These are phyloP conservation scores for Epiblema foenella DNA, from an alignment of 2,888 invertebrate genomes.

Conservation along the genomic window DNA sequence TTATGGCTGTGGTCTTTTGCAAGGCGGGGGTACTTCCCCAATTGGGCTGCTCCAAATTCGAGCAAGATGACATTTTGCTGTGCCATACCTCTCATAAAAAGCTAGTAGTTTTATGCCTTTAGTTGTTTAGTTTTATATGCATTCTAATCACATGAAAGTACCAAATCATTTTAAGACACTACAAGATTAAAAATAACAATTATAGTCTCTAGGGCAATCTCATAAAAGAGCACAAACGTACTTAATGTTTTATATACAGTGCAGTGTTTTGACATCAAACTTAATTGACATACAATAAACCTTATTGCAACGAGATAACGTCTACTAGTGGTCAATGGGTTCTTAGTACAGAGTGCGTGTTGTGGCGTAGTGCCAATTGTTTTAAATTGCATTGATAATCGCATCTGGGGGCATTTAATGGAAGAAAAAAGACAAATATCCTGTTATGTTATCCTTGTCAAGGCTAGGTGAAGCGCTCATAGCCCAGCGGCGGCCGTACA, in stretches of 20 bases:
- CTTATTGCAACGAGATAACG: neutral
- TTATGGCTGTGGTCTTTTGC: no score
- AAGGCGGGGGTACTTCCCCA: no score
- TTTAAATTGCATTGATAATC: slow-evolving; percentile 12
- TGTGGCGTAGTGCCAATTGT: slow-evolving; percentile 19
- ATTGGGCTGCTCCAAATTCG: no score
- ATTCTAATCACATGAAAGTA: slow-evolving; percentile 4
- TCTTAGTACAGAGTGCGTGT: neutral
- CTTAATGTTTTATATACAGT: neutral
- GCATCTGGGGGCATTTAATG: neutral
- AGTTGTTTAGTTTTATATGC: neutral
- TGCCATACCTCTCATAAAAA: no score
- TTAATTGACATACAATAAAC: neutral
- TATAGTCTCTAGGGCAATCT: neutral
- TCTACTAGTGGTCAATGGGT: neutral
- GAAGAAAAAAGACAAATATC: neutral
- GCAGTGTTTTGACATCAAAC: neutral
- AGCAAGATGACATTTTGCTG: no score
- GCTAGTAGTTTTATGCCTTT: no score
- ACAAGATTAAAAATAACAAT: neutral
- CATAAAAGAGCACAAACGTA: neutral
- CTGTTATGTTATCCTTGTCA: neutral
- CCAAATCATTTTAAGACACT: neutral
- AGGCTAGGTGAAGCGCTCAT: neutral
- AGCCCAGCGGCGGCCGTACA: no score